Evolutionary conservation across 2,888 invertebrate species (phyloP).

Genomic region (Ceratothoa steindachneri): DNA sequence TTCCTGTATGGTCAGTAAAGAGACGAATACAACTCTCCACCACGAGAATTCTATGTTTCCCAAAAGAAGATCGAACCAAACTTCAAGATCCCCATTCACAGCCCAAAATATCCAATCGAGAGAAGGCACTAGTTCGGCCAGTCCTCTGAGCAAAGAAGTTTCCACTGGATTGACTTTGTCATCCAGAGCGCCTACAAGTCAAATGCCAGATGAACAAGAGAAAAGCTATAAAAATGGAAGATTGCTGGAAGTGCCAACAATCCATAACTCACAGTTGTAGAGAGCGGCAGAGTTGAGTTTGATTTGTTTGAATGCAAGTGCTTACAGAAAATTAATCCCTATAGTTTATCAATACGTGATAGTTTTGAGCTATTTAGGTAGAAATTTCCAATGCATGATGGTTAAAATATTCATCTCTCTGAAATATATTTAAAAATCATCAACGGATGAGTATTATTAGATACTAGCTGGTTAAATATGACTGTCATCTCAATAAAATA

Average conservation of each 20-base stretch:
- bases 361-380: too few relatives aligned
- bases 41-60: constrained; percentile 82
- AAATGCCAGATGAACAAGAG: constrained; percentile 18
- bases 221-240: background rate
- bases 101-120: constrained; percentile 55
- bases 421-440: too few relatives aligned
- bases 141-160: constrained; percentile 34
- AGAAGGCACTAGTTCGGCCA: constrained; percentile 32
- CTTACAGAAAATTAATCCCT: too few relatives aligned
- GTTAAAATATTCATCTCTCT: too few relatives aligned
- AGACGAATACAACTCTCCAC: constrained; percentile 79
- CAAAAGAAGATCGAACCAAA: constrained; percentile 50
- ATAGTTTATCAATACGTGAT: too few relatives aligned
- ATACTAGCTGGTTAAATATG: too few relatives aligned
- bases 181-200: constrained; percentile 22
- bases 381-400: too few relatives aligned
- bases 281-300: too few relatives aligned
- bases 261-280: background rate
- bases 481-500: too few relatives aligned
- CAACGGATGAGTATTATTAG: too few relatives aligned
- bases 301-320: too few relatives aligned
- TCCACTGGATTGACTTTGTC: constrained; percentile 38
- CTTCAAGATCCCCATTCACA: constrained; percentile 62
- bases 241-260: background rate
- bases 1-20: constrained; percentile 77